Evolutionary conservation across 1,140 invertebrate genomes (phyloP).

Genomic region (Bombus huntii): DNA sequence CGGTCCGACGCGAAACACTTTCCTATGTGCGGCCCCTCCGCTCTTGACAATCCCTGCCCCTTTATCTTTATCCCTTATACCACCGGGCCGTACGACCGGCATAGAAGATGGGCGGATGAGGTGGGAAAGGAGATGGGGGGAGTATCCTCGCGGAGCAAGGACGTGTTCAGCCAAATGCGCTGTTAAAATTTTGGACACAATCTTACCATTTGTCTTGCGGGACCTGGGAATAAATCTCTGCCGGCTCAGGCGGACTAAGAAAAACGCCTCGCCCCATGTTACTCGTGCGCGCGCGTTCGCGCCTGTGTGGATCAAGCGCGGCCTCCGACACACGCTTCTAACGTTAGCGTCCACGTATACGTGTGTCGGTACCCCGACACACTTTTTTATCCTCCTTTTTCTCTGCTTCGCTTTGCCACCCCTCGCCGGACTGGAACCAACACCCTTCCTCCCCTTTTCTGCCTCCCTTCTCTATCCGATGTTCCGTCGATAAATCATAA

Average conservation of each 20-base stretch:
- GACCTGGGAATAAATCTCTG: constrained; percentile 82
- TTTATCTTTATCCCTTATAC: constrained; percentile 73
- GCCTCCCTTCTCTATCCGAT: constrained; percentile 59
- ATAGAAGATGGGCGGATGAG: not conserved
- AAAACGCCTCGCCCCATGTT: constrained; percentile 79
- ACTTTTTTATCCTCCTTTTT: constrained; percentile 62
- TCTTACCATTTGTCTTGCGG: constrained; percentile 83
- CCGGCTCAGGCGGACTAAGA: constrained; percentile 82
- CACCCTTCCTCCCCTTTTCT: not conserved
- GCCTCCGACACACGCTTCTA: not conserved
- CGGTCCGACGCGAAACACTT: constrained; percentile 47
- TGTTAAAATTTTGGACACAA: constrained; percentile 84
- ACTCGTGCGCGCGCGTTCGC: constrained; percentile 41
- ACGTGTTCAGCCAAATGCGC: constrained; percentile 82
- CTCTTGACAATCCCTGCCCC: constrained; percentile 42
- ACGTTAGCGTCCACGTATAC: not conserved
- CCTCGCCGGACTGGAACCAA: constrained; percentile 48
- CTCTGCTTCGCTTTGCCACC: constrained; percentile 75
- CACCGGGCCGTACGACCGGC: constrained; percentile 62
- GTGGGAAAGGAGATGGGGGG: constrained; percentile 18
- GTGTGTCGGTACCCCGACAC: constrained; percentile 59
- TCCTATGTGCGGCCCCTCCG: constrained; percentile 38
- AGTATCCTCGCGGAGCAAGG: constrained; percentile 72
- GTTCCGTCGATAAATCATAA: constrained; percentile 81
- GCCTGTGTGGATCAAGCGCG: constrained; percentile 14